Conservation (phyloP, 2,113 vertebrate species). For the Typhlomys cinereus region DNA sequence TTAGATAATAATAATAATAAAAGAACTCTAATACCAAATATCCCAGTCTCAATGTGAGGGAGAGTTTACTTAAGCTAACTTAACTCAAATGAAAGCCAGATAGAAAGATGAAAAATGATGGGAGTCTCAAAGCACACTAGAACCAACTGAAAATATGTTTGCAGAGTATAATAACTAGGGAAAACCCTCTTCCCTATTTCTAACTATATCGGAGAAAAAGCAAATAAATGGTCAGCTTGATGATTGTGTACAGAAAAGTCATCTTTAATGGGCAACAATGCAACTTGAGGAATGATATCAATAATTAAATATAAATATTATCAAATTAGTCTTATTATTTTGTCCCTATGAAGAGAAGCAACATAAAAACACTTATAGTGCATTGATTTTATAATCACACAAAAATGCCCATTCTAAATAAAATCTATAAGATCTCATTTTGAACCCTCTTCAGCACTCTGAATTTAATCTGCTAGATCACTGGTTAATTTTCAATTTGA, state of each 20-base stretch:
- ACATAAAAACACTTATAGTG: not conserved
- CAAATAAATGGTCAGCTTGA: not conserved
- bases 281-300: not conserved
- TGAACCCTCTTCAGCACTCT: not conserved
- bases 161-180: not conserved
- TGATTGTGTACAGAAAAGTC: not conserved
- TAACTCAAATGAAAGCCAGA: not conserved
- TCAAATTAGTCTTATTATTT: not conserved
- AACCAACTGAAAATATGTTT: not conserved
- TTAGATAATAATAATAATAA: not conserved
- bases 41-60: not conserved
- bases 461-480: not conserved
- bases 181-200: not conserved
- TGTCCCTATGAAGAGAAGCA: constrained; percentile 7
- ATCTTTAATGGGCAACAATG: not conserved
- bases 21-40: not conserved
- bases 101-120: not conserved
- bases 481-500: not conserved
- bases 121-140: not conserved
- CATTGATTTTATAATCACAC: not conserved
- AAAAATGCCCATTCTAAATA: not conserved
- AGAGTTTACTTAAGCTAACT: not conserved
- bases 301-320: constrained; percentile 16
- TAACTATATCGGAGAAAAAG: not conserved
- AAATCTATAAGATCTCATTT: not conserved